These are phyloP conservation scores for Mesocentrotus franciscanus DNA, from an alignment of 53 echinoderm and acorn worm species.

Conservation along the genomic window DNA sequence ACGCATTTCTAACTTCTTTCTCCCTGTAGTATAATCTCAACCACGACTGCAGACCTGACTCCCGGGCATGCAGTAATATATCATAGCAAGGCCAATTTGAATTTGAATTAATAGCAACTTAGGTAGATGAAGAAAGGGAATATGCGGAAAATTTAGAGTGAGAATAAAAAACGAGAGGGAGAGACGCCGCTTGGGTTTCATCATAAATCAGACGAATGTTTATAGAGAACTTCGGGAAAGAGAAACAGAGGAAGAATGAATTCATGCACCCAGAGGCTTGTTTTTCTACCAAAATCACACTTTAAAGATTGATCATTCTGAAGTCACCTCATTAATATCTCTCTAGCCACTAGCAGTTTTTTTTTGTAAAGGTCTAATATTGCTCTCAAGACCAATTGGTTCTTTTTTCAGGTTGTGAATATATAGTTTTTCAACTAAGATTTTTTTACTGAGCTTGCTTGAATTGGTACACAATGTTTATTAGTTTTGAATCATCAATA, in stretches of 20 bases:
- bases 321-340: conserved; percentile 26
- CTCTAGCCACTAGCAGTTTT: not conserved
- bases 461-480: not conserved
- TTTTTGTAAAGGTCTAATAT: not conserved
- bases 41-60: not conserved
- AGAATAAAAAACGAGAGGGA: not conserved
- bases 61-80: conserved; percentile 28
- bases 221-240: not conserved
- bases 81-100: conserved; percentile 43
- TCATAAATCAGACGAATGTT: conserved; percentile 44
- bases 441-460: not conserved
- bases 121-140: not conserved
- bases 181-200: not conserved
- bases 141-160: not conserved
- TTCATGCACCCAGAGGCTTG: not conserved
- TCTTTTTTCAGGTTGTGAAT: not conserved
- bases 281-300: not conserved
- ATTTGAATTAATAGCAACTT: conserved; percentile 52
- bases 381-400: not conserved
- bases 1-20: conserved; percentile 3
- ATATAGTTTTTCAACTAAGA: not conserved
- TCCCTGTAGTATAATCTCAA: not conserved
- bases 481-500: not conserved
- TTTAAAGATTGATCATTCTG: conserved; percentile 32
- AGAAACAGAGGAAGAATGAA: conserved; percentile 9